These are phyloP conservation scores for Agelaius phoeniceus DNA, from an alignment of 2,113 vertebrate species.

Conservation along the genomic window DNA sequence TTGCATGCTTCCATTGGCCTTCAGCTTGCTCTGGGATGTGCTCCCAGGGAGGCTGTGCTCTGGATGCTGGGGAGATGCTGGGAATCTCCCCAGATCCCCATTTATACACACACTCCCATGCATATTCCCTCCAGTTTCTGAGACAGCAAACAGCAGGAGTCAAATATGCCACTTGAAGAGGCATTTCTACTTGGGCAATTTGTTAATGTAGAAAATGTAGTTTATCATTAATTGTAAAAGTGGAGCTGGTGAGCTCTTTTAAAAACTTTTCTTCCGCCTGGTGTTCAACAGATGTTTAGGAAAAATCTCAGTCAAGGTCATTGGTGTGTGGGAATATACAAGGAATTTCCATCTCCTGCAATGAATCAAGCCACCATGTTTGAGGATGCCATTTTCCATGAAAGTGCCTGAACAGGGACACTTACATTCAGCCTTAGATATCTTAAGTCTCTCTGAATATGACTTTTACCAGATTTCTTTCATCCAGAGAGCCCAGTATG, in stretches of 20 bases:
- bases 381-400: not conserved
- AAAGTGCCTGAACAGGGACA: not conserved
- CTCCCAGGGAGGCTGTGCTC: not conserved
- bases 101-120: not conserved
- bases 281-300: slow-evolving; percentile 14
- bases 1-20: not conserved
- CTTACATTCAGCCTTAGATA: not conserved
- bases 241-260: not conserved
- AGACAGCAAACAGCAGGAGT: not conserved
- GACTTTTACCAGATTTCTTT: not conserved
- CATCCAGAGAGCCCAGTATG: not conserved
- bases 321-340: not conserved
- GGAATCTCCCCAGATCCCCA: not conserved
- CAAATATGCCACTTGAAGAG: not conserved
- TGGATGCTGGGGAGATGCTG: not conserved
- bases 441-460: not conserved
- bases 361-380: not conserved
- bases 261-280: not conserved
- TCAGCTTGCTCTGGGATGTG: not conserved
- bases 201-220: not conserved
- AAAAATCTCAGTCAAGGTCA: not conserved
- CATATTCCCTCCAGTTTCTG: not conserved
- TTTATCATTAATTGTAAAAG: not conserved
- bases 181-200: not conserved
- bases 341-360: slow-evolving; percentile 13